Percentiles rank a stretch among this genome's conserved stretches.
Conservation (phyloP, 2,797 vertebrate species). For the Alcedo quadribrachys region DNA sequence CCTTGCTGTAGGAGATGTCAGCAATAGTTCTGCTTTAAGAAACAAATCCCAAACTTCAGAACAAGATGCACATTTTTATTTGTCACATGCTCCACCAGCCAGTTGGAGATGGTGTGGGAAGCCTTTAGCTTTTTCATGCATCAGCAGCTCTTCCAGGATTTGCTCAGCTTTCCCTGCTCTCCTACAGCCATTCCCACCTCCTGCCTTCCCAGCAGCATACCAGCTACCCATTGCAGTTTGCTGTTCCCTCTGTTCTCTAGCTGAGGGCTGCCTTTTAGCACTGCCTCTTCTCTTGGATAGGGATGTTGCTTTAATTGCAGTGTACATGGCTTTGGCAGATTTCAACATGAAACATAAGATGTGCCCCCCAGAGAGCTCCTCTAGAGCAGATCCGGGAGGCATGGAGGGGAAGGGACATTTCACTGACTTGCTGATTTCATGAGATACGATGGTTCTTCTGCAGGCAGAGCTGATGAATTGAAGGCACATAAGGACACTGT, state of each 20-base stretch:
- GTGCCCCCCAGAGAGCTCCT: not conserved
- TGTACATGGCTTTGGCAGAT: not conserved
- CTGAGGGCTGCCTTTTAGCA: not conserved
- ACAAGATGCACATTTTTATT: not conserved
- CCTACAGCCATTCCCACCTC: not conserved
- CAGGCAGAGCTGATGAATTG: not conserved
- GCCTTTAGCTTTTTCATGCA: not conserved
- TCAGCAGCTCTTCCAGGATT: not conserved
- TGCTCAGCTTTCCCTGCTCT: slow-evolving; percentile 30
- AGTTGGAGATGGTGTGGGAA: not conserved
- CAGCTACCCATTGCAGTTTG: not conserved
- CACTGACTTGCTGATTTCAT: not conserved
- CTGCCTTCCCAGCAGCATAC: not conserved
- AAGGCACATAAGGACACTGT: slow-evolving; percentile 28
- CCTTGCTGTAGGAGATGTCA: not conserved
- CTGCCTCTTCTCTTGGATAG: not conserved
- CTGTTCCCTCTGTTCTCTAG: not conserved
- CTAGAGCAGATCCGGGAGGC: not conserved
- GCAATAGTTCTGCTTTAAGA: not conserved
- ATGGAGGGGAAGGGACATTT: not conserved
- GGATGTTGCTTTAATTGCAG: not conserved
- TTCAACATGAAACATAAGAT: not conserved
- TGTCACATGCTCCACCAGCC: accelerated
- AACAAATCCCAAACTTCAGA: not conserved
- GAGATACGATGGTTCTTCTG: not conserved